Evolutionary conservation across 1,140 invertebrate species (phyloP), one percentile per base, ranked within the genome.

Genomic region (Micrasema longulum): DNA sequence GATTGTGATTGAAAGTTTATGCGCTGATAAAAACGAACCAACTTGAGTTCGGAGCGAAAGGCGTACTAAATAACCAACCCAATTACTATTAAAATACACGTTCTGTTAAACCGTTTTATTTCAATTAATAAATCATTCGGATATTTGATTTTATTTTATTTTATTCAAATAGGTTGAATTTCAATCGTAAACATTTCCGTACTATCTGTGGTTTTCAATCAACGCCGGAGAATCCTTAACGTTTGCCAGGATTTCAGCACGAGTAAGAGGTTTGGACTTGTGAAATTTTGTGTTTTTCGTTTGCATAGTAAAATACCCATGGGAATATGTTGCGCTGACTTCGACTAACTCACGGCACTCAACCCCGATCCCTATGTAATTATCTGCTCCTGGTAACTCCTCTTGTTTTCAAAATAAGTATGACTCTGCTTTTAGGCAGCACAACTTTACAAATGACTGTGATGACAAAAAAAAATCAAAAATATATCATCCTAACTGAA

Each of bases 251-350:
- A 66, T 66, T 57, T 38, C 11, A n/a, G 41, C 11, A 20, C 41
- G n/a, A 55, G 20, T 7, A 69, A 38, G 53, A 60, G 43, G 67
- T 11, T 60, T 69, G 43, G 50, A 26, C 50, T 69, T 22, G 11
- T 14, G 16, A 47, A 69, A 36, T 69, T 57, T 62, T 60, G 41
- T 69, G 53, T 69, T 69, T 69, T 69, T 68, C 43, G 67, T 69
- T 69, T 60, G 67, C 53, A 69, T 69, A 69, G 67, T 62, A 47
- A 69, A 69, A 48, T 48, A 69, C 55, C 67, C 67, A n/a, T 5
- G 67, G 36, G 53, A 18, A 60, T 68, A 22, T 9, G 36, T 16
- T 36, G 16, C 14, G 12, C 16, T 26, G 55, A n/a, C 23, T 26
- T 16, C 43, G 16, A 22, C 43, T 35, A 47, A 26, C 62, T 65